phyloP scores from a whole-genome alignment of 2,888 invertebrate genomes.

The Tipula vernalis region DNA sequence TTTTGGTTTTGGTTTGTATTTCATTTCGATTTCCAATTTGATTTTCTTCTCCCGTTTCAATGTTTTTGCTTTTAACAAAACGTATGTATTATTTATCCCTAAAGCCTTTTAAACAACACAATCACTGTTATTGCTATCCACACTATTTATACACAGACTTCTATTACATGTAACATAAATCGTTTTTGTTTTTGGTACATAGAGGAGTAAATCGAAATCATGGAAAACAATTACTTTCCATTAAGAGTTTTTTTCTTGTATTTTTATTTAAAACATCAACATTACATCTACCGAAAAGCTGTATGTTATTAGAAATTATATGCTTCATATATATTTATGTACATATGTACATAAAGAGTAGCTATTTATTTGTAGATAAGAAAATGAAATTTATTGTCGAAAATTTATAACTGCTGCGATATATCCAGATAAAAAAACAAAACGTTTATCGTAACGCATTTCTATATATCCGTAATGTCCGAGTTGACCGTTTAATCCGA shows the following conservation, averaged over 20 bases:
- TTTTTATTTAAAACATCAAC: background rate
- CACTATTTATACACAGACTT: background rate
- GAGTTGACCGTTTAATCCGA: too few relatives aligned
- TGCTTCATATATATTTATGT: background rate
- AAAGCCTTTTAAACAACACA: background rate
- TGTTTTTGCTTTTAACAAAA: background rate
- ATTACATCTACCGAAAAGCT: background rate
- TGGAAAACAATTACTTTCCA: background rate
- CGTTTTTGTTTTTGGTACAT: background rate
- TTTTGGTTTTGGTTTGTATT: background rate
- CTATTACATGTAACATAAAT: background rate
- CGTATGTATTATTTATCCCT: background rate
- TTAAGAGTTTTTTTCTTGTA: background rate
- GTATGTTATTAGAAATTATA: background rate
- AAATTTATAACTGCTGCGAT: background rate
- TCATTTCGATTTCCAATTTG: background rate
- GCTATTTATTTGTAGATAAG: background rate
- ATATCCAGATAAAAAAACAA: background rate
- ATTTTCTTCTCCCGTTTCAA: background rate
- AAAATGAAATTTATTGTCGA: background rate
- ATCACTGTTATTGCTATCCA: background rate
- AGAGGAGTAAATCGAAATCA: background rate
- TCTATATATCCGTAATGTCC: too few relatives aligned
- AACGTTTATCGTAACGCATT: background rate
- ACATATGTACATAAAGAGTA: background rate